These are phyloP conservation scores for Stigmatopora argus DNA, from an alignment of 2,113 vertebrate genomes.

Conservation along the genomic window DNA sequence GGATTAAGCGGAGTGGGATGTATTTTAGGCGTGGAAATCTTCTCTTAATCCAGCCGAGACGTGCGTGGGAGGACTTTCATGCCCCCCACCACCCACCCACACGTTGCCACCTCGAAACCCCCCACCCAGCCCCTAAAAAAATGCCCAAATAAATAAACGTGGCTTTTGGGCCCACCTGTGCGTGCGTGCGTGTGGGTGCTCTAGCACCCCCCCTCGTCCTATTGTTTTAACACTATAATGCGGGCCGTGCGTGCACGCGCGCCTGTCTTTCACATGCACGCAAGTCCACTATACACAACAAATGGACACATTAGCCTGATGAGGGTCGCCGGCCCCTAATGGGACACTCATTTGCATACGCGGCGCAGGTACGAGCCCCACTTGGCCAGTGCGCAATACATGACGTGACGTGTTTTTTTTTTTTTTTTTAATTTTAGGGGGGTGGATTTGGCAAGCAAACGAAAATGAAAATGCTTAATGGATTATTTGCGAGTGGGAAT, in stretches of 20 bases:
- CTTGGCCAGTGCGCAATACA: neutral
- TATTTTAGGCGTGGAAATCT: slow-evolving; percentile 65
- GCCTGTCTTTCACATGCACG: slow-evolving; percentile 71
- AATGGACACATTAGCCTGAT: slow-evolving; percentile 73
- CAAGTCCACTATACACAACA: slow-evolving; percentile 72
- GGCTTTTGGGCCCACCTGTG: slow-evolving; percentile 28
- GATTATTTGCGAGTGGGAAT: neutral
- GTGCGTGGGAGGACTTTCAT: neutral
- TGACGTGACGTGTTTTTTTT: neutral
- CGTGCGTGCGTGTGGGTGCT: neutral
- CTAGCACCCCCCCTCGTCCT: neutral
- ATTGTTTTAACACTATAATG: slow-evolving; percentile 67
- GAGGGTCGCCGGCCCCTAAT: slow-evolving; percentile 62
- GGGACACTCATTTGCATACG: slow-evolving; percentile 64
- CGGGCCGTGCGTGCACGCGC: slow-evolving; percentile 51
- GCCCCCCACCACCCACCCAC: neutral
- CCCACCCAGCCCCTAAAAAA: neutral
- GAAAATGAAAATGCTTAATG: neutral
- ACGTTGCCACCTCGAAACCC: too few species aligned
- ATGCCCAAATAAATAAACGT: neutral
- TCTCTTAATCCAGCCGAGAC: slow-evolving; percentile 57
- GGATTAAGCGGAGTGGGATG: slow-evolving; percentile 64
- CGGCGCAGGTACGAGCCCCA: neutral
- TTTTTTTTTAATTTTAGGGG: neutral
- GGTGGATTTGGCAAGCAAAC: neutral